A percentile compares a stretch with the other conserved stretches of the same genome.
phyloP scores from a whole-genome alignment of 2,797 vertebrate species.

The Sebastes reedi region DNA sequence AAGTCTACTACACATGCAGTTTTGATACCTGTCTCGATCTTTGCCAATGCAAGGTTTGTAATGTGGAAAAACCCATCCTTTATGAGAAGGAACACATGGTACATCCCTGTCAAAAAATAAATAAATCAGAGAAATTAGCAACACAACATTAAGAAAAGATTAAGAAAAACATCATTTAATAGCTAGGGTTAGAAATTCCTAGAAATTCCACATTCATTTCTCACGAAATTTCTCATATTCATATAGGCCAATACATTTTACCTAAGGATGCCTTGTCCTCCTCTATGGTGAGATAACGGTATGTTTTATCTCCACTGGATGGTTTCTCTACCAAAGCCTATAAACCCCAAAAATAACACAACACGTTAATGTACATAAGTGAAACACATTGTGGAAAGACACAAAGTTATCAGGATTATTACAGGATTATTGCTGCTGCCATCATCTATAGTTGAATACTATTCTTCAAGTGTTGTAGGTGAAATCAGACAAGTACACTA shows the following conservation, averaged over 20 bases:
- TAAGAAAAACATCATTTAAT: background rate
- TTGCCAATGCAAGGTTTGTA: conserved; percentile 87
- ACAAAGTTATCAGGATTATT: background rate
- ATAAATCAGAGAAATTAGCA: background rate
- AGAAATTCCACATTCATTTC: background rate
- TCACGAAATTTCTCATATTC: background rate
- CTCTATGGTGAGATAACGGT: conserved; percentile 83
- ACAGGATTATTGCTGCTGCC: background rate
- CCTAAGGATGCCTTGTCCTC: conserved; percentile 81
- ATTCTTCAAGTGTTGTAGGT: background rate
- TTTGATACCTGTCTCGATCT: conserved; percentile 87
- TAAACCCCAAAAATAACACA: background rate
- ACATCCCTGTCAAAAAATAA: conserved; percentile 79
- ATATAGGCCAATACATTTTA: conserved; percentile 49
- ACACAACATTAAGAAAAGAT: background rate
- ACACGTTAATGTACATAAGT: background rate
- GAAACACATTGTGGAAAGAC: background rate
- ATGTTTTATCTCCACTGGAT: conserved; percentile 76
- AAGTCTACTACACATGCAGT: background rate
- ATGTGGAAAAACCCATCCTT: conserved; percentile 90
- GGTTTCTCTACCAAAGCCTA: conserved; percentile 84
- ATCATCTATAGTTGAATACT: background rate
- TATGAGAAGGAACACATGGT: conserved; percentile 88
- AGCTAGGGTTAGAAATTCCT: background rate
- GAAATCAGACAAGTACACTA: background rate